phyloP scores from a whole-genome alignment of 2,888 invertebrate species.

The Achlya flavicornis region DNA sequence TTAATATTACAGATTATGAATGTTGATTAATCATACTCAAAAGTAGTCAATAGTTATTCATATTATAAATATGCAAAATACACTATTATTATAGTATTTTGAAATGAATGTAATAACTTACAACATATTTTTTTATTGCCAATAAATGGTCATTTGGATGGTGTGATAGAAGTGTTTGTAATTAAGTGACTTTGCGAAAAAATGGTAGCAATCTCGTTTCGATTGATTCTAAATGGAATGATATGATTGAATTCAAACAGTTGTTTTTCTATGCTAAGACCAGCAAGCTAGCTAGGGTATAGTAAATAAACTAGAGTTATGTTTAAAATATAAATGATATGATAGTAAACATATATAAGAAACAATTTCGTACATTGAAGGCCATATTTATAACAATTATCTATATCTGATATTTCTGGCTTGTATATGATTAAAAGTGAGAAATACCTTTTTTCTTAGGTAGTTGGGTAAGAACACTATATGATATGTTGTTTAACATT shows the following conservation, averaged over 20 bases:
- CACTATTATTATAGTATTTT: not conserved
- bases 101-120: not conserved
- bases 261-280: too few species aligned
- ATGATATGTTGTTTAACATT: too few species aligned
- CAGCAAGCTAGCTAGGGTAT: too few species aligned
- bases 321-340: not conserved
- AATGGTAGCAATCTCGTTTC: not conserved
- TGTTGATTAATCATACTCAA: not conserved
- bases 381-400: not conserved
- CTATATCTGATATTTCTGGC: too few species aligned
- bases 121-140: too few species aligned
- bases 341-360: too few species aligned
- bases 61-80: not conserved
- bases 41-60: not conserved
- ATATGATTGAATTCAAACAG: too few species aligned
- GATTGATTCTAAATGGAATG: not conserved
- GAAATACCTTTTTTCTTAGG: too few species aligned
- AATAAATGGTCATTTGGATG: not conserved
- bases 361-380: too few species aligned
- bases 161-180: not conserved
- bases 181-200: not conserved
- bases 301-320: not conserved
- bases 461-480: too few species aligned
- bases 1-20: not conserved
- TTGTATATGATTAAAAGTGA: not conserved